These are phyloP conservation scores for Hemiscyllium ocellatum DNA, from an alignment of 2,113 vertebrate species.

Conservation along the genomic window DNA sequence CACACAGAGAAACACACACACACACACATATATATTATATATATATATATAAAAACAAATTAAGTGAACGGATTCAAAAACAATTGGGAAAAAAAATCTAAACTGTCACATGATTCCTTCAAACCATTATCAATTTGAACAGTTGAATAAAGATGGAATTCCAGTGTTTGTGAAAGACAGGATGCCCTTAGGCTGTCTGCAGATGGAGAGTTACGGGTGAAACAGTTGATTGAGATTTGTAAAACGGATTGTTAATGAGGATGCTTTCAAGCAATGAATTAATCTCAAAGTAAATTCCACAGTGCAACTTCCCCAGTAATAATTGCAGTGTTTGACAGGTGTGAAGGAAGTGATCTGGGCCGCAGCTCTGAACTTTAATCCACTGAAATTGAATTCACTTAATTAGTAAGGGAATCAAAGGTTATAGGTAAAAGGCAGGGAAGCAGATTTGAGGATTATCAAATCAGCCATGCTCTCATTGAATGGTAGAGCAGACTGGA, in stretches of 20 bases:
- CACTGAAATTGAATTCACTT: too few species aligned
- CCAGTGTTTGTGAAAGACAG: too few species aligned
- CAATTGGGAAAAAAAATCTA: not conserved
- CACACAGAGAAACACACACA: too few species aligned
- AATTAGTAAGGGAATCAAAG: too few species aligned
- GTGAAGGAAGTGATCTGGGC: not conserved
- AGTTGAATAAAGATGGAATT: not conserved
- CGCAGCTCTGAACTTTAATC: not conserved
- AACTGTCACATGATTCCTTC: not conserved
- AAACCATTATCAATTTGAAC: not conserved
- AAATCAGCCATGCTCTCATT: too few species aligned
- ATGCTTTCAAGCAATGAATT: not conserved
- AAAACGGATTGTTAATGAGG: not conserved
- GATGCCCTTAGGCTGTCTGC: not conserved
- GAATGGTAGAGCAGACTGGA: too few species aligned
- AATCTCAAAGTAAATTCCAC: not conserved
- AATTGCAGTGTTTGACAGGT: not conserved
- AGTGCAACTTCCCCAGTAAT: not conserved
- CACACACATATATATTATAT: not conserved
- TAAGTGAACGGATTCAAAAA: not conserved
- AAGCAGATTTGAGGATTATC: too few species aligned
- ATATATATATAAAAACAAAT: not conserved
- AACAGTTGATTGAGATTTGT: not conserved
- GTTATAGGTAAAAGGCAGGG: too few species aligned
- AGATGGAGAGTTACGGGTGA: not conserved